These are phyloP conservation scores for Eurois occulta DNA, from an alignment of 2,888 invertebrate species.

Conservation along the genomic window DNA sequence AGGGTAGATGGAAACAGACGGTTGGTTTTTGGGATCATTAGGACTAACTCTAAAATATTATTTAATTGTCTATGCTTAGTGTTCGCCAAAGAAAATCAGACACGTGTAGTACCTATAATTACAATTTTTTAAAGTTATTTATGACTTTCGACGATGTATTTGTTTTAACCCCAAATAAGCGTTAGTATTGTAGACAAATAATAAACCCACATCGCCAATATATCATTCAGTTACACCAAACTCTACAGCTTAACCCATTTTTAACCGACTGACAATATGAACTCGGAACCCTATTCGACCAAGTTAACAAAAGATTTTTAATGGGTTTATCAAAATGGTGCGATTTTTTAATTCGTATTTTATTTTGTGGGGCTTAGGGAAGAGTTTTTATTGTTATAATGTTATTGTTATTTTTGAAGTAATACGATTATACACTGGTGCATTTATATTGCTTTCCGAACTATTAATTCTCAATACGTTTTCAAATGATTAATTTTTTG, in stretches of 20 bases:
- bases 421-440: slow-evolving; percentile 60
- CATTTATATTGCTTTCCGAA: slow-evolving; percentile 67
- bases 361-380: slow-evolving; percentile 54
- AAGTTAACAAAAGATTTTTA: slow-evolving; percentile 51
- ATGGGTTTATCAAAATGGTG: slow-evolving; percentile 61
- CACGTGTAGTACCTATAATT: too few species aligned
- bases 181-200: slow-evolving; percentile 39
- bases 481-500: slow-evolving; percentile 43
- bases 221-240: slow-evolving; percentile 51
- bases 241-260: slow-evolving; percentile 53
- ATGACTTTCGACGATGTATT: not conserved
- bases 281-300: slow-evolving; percentile 52
- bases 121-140: not conserved
- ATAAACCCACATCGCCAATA: slow-evolving; percentile 39
- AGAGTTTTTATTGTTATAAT: slow-evolving; percentile 58
- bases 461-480: slow-evolving; percentile 71
- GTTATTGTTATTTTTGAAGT: slow-evolving; percentile 55
- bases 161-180: slow-evolving; percentile 12
- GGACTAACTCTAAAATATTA: not conserved
- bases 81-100: not conserved
- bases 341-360: slow-evolving; percentile 65
- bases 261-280: slow-evolving; percentile 54
- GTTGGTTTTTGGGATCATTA: slow-evolving; percentile 16
- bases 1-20: slow-evolving; percentile 59
- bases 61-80: not conserved